Evolutionary conservation across 2,888 invertebrate genomes (phyloP), one percentile per base, ranked within the genome.

Genomic region (Agriotes lineatus): DNA sequence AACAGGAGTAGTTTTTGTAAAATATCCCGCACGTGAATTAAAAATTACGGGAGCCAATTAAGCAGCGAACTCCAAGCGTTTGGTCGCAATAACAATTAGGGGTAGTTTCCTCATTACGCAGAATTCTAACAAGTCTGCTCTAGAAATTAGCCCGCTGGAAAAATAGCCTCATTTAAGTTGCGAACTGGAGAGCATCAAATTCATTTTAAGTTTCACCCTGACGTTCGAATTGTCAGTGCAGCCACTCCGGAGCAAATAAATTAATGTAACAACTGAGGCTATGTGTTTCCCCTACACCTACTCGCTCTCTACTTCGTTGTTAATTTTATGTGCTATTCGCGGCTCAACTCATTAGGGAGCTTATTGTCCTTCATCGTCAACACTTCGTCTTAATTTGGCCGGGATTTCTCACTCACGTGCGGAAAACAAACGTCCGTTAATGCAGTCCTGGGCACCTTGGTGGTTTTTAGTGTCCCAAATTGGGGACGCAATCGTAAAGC

Each of bases 101-200:
- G 22, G 2, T 25, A 48, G 19, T 20, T 48, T 48, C 4, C n/a
- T 48, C 20, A 48, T 48, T 48, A 22, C 1, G 10, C 22, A 19
- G 19, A 19, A 45, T 45, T 45, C 20, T 45, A 45, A 20, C 20
- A 3, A 20, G 2, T 20, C 14, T 48, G 12, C 25, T 48, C 22
- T 42, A 14, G 42, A 42, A 42, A 42, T 18, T 42, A 7, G 42
- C 16, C 5, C 42, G 42, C 42, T 42, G 2, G 14, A 16, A 22
- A 48, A 45, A 25, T 1, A 48, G 12, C 48, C 19, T 48, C 48
- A 48, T 48, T 48, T 48, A 48, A 48, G n/a, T 48, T 48, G 12
- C 2, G 12, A 48, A 48, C 48, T 48, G 22, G 22, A 22, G 48
- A 20, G 22, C 20, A 22, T 48, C 20, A 22, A 48, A 48, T 48